phyloP scores from a whole-genome alignment of 2,888 invertebrate genomes.

The Idaea biselata region DNA sequence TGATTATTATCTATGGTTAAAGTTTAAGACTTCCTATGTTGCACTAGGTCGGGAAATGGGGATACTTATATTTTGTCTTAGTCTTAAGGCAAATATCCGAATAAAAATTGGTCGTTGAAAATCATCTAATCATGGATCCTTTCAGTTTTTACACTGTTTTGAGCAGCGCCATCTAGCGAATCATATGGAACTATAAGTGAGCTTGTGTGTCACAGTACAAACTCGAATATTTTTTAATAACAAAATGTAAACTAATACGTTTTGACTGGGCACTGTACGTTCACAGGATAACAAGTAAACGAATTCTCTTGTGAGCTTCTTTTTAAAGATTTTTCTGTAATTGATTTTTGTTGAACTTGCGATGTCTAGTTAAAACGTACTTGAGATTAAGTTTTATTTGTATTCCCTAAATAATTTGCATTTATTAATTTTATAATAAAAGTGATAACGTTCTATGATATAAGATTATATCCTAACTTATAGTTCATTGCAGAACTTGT shows the following conservation, averaged over 20 bases:
- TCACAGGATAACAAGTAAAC: background rate
- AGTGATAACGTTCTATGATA: constrained; percentile 33
- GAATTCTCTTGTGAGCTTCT: background rate
- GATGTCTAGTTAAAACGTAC: constrained; percentile 18
- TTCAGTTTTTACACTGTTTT: too few relatives aligned
- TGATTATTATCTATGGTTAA: too few relatives aligned
- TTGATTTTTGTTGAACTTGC: background rate
- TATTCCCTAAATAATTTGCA: constrained; percentile 46
- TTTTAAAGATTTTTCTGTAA: background rate
- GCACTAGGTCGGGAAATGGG: too few relatives aligned
- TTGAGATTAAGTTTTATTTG: constrained; percentile 50
- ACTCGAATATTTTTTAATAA: constrained; percentile 26
- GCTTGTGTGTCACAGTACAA: constrained; percentile 49
- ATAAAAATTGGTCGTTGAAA: too few relatives aligned
- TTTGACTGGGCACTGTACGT: too few relatives aligned
- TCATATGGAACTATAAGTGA: constrained; percentile 21
- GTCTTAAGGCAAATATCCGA: too few relatives aligned
- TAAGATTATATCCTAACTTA: constrained; percentile 21
- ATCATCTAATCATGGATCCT: too few relatives aligned
- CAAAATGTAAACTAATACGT: background rate
- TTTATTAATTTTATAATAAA: constrained; percentile 56
- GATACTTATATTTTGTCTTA: too few relatives aligned
- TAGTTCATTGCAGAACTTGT: constrained; percentile 21
- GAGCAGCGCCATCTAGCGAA: too few relatives aligned
- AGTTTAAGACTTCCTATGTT: too few relatives aligned